Evolutionary conservation across 92 coral and sea anemone species (phyloP).

Genomic region (Epizoanthus scotinus): DNA sequence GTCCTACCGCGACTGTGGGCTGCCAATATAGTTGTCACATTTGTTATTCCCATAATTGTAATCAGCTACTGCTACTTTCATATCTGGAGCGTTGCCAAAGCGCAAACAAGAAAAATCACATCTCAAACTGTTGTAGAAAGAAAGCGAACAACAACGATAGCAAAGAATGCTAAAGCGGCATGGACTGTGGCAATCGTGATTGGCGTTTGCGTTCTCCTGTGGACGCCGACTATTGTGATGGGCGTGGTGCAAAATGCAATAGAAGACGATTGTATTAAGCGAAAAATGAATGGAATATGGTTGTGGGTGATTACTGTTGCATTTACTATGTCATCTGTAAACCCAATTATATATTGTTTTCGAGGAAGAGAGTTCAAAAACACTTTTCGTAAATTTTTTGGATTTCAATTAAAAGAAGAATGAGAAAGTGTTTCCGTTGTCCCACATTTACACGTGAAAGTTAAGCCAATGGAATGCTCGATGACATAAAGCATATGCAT

Average conservation of each 20-base stretch:
- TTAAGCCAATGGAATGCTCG: not conserved
- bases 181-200: constrained; percentile 9
- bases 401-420: not conserved
- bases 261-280: not conserved
- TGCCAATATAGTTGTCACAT: not conserved
- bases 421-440: not conserved
- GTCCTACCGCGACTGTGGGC: not conserved
- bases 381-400: not conserved
- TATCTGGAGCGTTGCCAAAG: constrained; percentile 1
- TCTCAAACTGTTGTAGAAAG: constrained; percentile 10
- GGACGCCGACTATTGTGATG: constrained; percentile 1
- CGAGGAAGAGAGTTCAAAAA: not conserved
- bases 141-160: not conserved
- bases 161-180: not conserved
- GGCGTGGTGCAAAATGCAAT: not conserved
- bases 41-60: not conserved
- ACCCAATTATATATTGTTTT: constrained; percentile 4
- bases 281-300: not conserved
- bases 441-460: not conserved
- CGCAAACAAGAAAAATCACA: not conserved
- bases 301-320: not conserved
- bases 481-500: not conserved
- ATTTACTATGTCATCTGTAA: constrained; percentile 7
- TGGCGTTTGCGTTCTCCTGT: not conserved
- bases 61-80: constrained; percentile 9